Percentiles rank a stretch among this genome's conserved stretches.
These are phyloP conservation scores for Oophaga pumilio DNA, from an alignment of 2,113 vertebrate genomes.

Conservation along the genomic window DNA sequence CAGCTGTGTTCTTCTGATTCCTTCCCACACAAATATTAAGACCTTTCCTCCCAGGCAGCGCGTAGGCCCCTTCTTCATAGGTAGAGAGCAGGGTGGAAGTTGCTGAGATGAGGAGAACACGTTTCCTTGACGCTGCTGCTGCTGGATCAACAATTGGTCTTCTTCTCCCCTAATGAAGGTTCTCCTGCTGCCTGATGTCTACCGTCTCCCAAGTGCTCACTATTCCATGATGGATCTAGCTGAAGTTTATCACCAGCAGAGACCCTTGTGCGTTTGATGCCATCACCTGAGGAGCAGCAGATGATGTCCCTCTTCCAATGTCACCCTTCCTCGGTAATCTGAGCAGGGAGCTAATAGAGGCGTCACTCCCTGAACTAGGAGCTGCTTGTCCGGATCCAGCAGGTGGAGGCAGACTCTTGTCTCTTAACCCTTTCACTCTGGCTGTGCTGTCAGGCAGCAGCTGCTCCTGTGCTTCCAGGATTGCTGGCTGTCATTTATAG, in stretches of 20 bases:
- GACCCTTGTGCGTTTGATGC: neutral
- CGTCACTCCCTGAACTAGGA: slow-evolving; percentile 24
- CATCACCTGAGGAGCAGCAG: slow-evolving; percentile 15
- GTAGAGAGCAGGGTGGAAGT: slow-evolving; percentile 10
- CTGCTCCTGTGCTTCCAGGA: neutral
- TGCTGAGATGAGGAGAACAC: neutral
- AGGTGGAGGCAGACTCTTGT: slow-evolving; percentile 30
- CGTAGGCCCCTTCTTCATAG: neutral
- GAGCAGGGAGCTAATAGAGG: slow-evolving; percentile 2
- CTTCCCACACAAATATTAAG: slow-evolving; percentile 13
- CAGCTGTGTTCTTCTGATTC: neutral
- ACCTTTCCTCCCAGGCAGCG: neutral
- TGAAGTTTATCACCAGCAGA: neutral
- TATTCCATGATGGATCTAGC: neutral
- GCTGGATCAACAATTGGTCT: slow-evolving; percentile 34
- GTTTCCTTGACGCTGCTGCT: slow-evolving; percentile 15
- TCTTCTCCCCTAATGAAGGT: neutral
- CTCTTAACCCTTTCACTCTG: slow-evolving; percentile 38
- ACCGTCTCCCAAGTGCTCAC: neutral
- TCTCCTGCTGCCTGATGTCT: neutral
- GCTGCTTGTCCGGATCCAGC: slow-evolving; percentile 24
- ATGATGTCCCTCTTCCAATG: slow-evolving; percentile 27
- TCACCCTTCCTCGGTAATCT: slow-evolving; percentile 15
- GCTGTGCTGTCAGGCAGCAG: neutral
- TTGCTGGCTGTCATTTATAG: slow-evolving; percentile 38